phyloP scores from a whole-genome alignment of 2,888 invertebrate genomes.

The Anthrax anthrax region DNA sequence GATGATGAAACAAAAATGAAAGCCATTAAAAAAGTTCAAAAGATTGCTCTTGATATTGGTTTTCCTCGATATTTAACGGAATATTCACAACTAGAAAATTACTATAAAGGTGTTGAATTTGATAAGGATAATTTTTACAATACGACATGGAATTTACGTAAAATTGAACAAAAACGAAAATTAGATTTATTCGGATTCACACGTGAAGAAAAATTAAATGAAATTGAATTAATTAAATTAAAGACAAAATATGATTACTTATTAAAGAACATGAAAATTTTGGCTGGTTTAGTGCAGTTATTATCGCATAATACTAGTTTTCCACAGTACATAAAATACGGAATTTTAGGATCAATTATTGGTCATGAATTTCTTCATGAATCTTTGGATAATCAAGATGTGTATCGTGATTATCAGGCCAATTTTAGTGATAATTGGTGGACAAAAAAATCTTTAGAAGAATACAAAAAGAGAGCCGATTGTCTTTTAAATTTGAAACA shows the following conservation, averaged over 20 bases:
- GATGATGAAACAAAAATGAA: slow-evolving; percentile 67
- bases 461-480: background rate
- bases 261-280: slow-evolving; percentile 84
- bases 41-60: slow-evolving; percentile 84
- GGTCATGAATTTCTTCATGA: slow-evolving; percentile 16
- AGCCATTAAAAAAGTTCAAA: slow-evolving; percentile 75
- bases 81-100: slow-evolving; percentile 59
- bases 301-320: slow-evolving; percentile 78
- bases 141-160: slow-evolving; percentile 61
- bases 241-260: slow-evolving; percentile 84
- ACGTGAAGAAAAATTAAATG: no score
- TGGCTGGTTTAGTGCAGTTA: slow-evolving; percentile 79
- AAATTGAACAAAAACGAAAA: slow-evolving; percentile 37
- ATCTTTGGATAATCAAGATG: slow-evolving; percentile 15
- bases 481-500: background rate
- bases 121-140: slow-evolving; percentile 58
- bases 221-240: slow-evolving; percentile 35
- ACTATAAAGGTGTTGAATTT: slow-evolving; percentile 57
- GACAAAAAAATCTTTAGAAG: background rate
- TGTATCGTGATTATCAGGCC: no score
- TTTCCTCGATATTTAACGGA: slow-evolving; percentile 83
- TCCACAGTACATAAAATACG: slow-evolving; percentile 38
- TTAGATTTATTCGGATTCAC: slow-evolving; percentile 35
- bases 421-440: no score
- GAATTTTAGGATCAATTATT: slow-evolving; percentile 15